These are phyloP conservation scores for Chouioia cunea DNA, from an alignment of 2,888 invertebrate genomes.

Conservation along the genomic window DNA sequence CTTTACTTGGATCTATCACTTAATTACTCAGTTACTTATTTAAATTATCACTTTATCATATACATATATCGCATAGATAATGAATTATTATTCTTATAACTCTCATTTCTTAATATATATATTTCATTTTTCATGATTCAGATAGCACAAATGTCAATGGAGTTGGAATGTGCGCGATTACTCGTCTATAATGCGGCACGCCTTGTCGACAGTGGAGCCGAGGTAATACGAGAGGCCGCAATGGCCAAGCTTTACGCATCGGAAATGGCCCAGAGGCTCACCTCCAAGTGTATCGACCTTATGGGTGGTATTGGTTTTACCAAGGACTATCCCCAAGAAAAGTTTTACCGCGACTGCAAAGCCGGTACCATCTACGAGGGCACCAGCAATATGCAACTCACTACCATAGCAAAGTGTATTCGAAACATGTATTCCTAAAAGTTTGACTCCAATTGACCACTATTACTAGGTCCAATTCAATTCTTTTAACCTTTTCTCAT, in stretches of 20 bases:
- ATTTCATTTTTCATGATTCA: too few species aligned
- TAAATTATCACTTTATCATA: too few species aligned
- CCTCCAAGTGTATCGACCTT: slow-evolving; percentile 95
- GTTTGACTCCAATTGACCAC: not conserved
- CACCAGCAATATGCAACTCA: slow-evolving; percentile 97
- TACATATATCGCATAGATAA: too few species aligned
- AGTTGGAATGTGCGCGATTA: slow-evolving; percentile 90
- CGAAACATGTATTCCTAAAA: slow-evolving; percentile 76
- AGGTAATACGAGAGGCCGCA: slow-evolving; percentile 92
- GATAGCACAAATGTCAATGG: slow-evolving; percentile 85
- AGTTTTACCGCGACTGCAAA: slow-evolving; percentile 95
- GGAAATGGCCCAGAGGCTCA: slow-evolving; percentile 89
- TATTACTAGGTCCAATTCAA: not conserved
- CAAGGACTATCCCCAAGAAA: slow-evolving; percentile 95
- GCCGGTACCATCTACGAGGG: slow-evolving; percentile 98
- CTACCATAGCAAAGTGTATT: slow-evolving; percentile 93
- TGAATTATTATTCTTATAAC: too few species aligned
- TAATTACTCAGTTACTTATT: too few species aligned
- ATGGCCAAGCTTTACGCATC: slow-evolving; percentile 83
- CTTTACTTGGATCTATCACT: not conserved
- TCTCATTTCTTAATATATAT: too few species aligned
- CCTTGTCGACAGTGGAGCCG: slow-evolving; percentile 84
- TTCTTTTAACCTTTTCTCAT: not conserved
- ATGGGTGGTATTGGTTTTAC: slow-evolving; percentile 99
- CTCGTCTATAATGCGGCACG: slow-evolving; percentile 96